Evolutionary conservation across 2,888 invertebrate species (phyloP), one percentile per base, ranked within the genome.

Genomic region (Stenodera caucasica): DNA sequence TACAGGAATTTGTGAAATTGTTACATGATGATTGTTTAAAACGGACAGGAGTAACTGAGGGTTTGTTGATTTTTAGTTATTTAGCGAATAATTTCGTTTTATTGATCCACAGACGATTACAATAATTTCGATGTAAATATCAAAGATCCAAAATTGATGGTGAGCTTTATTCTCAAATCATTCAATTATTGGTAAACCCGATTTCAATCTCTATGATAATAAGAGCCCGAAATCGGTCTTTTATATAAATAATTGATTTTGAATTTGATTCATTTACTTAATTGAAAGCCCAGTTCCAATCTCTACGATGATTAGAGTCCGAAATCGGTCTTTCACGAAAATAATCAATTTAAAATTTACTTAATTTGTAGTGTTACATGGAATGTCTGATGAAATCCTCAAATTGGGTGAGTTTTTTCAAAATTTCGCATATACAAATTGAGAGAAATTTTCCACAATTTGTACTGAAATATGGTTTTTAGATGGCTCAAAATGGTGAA

Each of bases 311-410:
- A 4, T 26, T 2, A 26, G 2, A 2, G 26, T 5, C 26, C 26
- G 5, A 26, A 26, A 26, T 2, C 2, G 26, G 26, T 26, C 5
- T 5, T 5, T 4, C 26, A 4, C 3, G 2, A 26, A 2, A 26
- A 26, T 26, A 4, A 26, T 26, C 5, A 26, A 4, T 26, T 5
- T 4, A 4, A 4, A 5, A 26, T 26, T 26, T 26, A 4, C 26
- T 26, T 40, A 26, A 29, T 57, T 74, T 77, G 65, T 55, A 77
- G 77, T 76, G 77, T 55, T 77, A 77, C 55, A 75, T 77, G 75
- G 73, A 75, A 61, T 77, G 77, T 56, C 62, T 77, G 9, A 73
- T 77, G 75, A 33, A 72, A 26, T 73, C 74, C 64, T 70, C 73
- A 6, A 72, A 74, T 67, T 78, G 78, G 77, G 77, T 77, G 68